These are phyloP conservation scores for Ophioninae sp. DNA, from an alignment of 2,888 invertebrate genomes.

Conservation along the genomic window DNA sequence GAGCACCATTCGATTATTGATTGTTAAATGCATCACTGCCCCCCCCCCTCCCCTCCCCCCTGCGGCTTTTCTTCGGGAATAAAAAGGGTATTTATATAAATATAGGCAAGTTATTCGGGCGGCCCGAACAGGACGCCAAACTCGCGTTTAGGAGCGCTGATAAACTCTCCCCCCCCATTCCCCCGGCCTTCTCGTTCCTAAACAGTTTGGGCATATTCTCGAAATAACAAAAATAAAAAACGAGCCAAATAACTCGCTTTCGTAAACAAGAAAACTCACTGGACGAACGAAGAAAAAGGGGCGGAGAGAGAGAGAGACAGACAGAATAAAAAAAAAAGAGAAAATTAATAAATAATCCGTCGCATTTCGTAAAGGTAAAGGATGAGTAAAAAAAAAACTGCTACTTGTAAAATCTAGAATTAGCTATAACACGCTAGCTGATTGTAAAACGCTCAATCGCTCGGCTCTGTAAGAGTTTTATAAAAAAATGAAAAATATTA, in stretches of 20 bases:
- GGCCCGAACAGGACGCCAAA: conserved; percentile 6
- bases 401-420: conserved; percentile 58
- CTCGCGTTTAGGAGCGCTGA: conserved; percentile 34
- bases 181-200: conserved; percentile 1
- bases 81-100: conserved; percentile 51
- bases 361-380: conserved; percentile 53
- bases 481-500: conserved; percentile 41
- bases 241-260: conserved; percentile 24
- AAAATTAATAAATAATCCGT: conserved; percentile 39
- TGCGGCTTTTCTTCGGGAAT: conserved; percentile 53
- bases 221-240: conserved; percentile 7
- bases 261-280: neutral
- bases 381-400: conserved; percentile 30
- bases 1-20: conserved; percentile 41
- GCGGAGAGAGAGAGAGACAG: neutral
- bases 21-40: conserved; percentile 47
- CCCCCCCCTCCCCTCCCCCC: conserved; percentile 15
- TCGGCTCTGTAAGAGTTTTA: conserved; percentile 54
- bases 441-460: conserved; percentile 57
- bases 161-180: conserved; percentile 4
- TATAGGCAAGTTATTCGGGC: conserved; percentile 35
- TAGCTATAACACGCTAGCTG: conserved; percentile 60
- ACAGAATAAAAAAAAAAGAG: neutral
- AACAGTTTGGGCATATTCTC: conserved; percentile 7
- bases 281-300: neutral